Evolutionary conservation across 2,888 invertebrate genomes (phyloP).

Genomic region (Scotopteryx bipunctaria): DNA sequence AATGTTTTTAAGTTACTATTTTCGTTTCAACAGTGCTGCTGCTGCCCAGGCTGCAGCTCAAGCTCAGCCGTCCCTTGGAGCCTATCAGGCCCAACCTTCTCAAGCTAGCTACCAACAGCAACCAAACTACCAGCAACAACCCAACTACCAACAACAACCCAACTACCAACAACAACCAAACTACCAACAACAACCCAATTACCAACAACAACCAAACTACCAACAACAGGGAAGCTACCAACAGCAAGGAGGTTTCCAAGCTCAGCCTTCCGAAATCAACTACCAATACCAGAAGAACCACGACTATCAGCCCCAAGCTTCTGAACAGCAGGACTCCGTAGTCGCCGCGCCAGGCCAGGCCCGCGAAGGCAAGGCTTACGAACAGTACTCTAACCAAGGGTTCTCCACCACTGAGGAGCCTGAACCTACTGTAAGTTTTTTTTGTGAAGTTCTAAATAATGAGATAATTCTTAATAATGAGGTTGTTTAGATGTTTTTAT

Average conservation of each 20-base stretch:
- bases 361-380: slow-evolving; percentile 51
- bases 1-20: neutral
- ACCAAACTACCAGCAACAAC: slow-evolving; percentile 15
- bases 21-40: slow-evolving; percentile 28
- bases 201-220: slow-evolving; percentile 22
- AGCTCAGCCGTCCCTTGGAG: slow-evolving; percentile 53
- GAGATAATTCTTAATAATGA: too few relatives aligned
- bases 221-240: slow-evolving; percentile 10
- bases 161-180: slow-evolving; percentile 36
- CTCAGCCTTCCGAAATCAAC: slow-evolving; percentile 12
- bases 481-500: too few relatives aligned
- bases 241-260: slow-evolving; percentile 11
- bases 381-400: slow-evolving; percentile 12
- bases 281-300: slow-evolving; percentile 23
- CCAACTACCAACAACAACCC: slow-evolving; percentile 18
- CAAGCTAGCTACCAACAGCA: slow-evolving; percentile 19
- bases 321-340: slow-evolving; percentile 34
- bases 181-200: slow-evolving; percentile 28
- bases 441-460: too few relatives aligned
- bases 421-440: slow-evolving; percentile 68
- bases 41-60: slow-evolving; percentile 61
- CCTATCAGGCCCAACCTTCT: slow-evolving; percentile 12
- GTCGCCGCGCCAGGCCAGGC: slow-evolving; percentile 35
- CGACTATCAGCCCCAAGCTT: slow-evolving; percentile 38
- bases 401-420: slow-evolving; percentile 49